phyloP scores from a whole-genome alignment of 2,113 vertebrate genomes.

The Sylvietta virens region DNA sequence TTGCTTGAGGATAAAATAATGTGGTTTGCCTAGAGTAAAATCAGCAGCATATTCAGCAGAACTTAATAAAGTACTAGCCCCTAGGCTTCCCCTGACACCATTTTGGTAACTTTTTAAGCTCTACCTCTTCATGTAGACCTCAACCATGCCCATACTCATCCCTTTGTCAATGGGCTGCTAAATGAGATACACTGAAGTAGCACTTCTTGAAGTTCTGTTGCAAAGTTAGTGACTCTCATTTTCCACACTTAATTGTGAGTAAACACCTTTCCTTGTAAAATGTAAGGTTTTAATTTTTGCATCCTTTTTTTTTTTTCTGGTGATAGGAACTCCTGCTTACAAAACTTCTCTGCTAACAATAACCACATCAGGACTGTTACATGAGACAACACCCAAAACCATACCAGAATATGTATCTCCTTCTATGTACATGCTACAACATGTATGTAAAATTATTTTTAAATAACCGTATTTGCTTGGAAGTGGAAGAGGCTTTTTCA shows the following conservation, averaged over 20 bases:
- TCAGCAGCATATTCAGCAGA: neutral
- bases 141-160: neutral
- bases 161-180: neutral
- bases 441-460: neutral
- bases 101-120: neutral
- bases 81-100: neutral
- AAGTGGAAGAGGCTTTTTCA: neutral
- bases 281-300: neutral
- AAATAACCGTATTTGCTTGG: neutral
- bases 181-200: neutral
- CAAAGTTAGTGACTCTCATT: neutral
- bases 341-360: neutral
- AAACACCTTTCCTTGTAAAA: neutral
- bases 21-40: neutral
- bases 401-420: neutral
- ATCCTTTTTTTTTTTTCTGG: neutral
- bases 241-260: neutral
- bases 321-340: neutral
- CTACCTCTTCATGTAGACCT: neutral
- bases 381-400: neutral
- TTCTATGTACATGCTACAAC: neutral
- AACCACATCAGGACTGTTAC: neutral
- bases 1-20: neutral
- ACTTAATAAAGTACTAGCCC: neutral
- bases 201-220: neutral